These are phyloP conservation scores for Sesia bembeciformis DNA, from an alignment of 2,888 invertebrate genomes.

Conservation along the genomic window DNA sequence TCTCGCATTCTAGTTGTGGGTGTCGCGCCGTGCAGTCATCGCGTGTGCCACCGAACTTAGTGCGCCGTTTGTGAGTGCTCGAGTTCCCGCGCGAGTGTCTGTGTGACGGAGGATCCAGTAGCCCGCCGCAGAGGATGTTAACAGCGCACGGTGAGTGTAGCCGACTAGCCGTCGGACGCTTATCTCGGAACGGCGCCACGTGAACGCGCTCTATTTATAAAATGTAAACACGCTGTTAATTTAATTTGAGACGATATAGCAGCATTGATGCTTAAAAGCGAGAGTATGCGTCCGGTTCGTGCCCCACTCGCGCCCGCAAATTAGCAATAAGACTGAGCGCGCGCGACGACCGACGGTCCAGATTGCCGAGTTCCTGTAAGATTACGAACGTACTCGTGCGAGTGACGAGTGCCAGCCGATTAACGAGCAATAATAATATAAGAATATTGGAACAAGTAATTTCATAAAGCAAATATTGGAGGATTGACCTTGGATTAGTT, in stretches of 20 bases:
- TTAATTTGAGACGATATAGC: conserved; percentile 52
- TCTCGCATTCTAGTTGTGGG: conserved; percentile 73
- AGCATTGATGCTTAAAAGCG: conserved; percentile 44
- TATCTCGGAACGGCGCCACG: conserved; percentile 60
- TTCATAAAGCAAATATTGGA: conserved; percentile 25
- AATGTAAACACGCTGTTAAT: conserved; percentile 70
- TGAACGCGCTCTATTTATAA: conserved; percentile 69
- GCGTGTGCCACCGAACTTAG: conserved; percentile 68
- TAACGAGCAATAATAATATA: not conserved
- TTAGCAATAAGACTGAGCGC: conserved; percentile 59
- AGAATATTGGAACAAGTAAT: conserved; percentile 8
- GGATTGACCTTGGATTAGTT: conserved; percentile 46
- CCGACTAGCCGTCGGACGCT: conserved; percentile 37
- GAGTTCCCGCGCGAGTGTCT: conserved; percentile 67
- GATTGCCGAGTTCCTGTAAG: conserved; percentile 69
- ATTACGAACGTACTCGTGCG: conserved; percentile 34
- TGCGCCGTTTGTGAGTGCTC: conserved; percentile 73
- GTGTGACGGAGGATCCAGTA: conserved; percentile 63
- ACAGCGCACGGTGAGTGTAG: conserved; percentile 70
- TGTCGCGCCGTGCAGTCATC: conserved; percentile 71
- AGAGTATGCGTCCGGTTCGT: conserved; percentile 44
- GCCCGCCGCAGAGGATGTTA: conserved; percentile 69
- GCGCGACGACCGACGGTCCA: conserved; percentile 47
- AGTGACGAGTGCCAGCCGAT: conserved; percentile 13
- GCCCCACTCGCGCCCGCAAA: conserved; percentile 38